Evolutionary conservation across 1,140 invertebrate species (phyloP), one percentile per base, ranked within the genome.

Genomic region (Cataglyphis hispanica): DNA sequence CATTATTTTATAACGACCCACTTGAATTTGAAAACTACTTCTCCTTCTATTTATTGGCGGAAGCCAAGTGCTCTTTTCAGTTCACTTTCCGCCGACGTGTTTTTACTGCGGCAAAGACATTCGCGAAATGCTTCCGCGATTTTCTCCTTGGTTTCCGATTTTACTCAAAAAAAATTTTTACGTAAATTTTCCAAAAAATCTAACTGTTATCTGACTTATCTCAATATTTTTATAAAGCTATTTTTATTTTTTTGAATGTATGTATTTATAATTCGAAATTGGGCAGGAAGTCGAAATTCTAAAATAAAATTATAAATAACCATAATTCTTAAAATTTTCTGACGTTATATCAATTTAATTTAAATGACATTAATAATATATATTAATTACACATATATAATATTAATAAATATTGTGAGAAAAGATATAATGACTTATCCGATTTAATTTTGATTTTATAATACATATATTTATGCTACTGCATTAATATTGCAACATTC

Each of bases 11-110:
- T 69, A 69, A 80, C 64, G 46, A 56, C 22, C 76, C 22, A 80
- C 76, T 80, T 80, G 63, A 25, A 25, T 80, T 69, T 80, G 43
- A 80, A 69, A 69, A 69, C 46, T 80, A 80, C 63, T 80, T 69
- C 46, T 46, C 31, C 53, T 56, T 69, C 63, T 80, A 34, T 80
- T 69, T 80, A 80, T 80, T 16, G 40, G 74, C 16, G 58, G n/a
- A 80, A 80, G 16, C 63, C 43, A 69, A 80, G 46, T 66, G 8
- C 46, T 40, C 76, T 56, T 80, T 69, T 80, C 50, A 81, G 31
- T 81, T 70, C 64, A 70, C 34, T 70, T 70, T 81, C 22, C 25
- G 46, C 66, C 34, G 50, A 56, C 22, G 53, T 58, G 13, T 70
- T 70, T 81, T 37, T 11, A 81, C 34, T 69, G 31, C 16, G 27